Base-by-base conservation (phyloP, 1,140 invertebrate genomes). In the Drosophila novamexicana region DNA sequence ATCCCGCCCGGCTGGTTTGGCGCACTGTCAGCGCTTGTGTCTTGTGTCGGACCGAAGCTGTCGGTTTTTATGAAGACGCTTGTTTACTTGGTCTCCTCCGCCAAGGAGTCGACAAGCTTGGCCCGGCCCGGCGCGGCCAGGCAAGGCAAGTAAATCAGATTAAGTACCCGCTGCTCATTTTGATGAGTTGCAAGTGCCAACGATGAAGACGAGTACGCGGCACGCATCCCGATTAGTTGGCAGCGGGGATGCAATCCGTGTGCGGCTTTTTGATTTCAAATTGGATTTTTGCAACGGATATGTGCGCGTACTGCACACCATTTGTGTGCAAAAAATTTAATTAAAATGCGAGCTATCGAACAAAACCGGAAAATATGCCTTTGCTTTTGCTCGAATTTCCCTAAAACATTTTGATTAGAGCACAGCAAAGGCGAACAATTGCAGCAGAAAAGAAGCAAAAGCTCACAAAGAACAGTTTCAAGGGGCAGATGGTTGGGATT, bases 81-180 rank as follows among this genome's bases (percentile, higher is more conserved):
- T 88, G 83, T 88, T 88, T 88, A 86, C 84, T 80, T 86, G 84
- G 53, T 61, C 77, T 64, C 47, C 64, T 64, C 40, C 64, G 79
- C 73, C 77, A 71, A 64, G 49, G 45, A 72, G 58, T 9, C 44
- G 45, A 67, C 54, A 45, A 59, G 65, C 49, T 53, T 37, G 34
- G 47, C 16, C 18, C 57, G 56, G 40, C 47, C 9, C 37, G 47
- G 74, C 49, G 16, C 47, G 69, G 45, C 62, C 54, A 66, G 44
- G 72, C 54, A 64, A 80, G 77, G 70, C 77, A 89, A 89, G 84
- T 89, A 89, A 89, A 89, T 89, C 85, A 89, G 84, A 89, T 89
- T 89, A 89, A 89, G 84, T 89, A 89, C 79, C 84, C 84, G 80
- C 84, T 90, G 84, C 84, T 89, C 84, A 89, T 89, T 89, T 89